A percentile compares a stretch with the other conserved stretches of the same genome.
phyloP scores from a whole-genome alignment of 2,113 vertebrate genomes.

The Vicugna pacos region DNA sequence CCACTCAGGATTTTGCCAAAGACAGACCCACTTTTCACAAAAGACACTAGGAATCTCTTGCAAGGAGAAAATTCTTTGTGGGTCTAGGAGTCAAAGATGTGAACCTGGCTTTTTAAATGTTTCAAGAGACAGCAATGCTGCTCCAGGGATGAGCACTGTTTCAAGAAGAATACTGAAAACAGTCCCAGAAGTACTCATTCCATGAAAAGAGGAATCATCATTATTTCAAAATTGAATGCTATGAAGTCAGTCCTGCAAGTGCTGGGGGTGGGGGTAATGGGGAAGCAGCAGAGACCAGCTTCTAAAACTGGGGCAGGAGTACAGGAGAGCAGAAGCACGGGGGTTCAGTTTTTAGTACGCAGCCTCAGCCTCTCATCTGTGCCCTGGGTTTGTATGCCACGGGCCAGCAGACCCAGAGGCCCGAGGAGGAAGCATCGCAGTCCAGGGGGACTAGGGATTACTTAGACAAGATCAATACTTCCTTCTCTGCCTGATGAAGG shows the following conservation, averaged over 20 bases:
- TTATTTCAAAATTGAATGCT: neutral
- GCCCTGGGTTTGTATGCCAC: neutral
- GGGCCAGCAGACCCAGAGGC: neutral
- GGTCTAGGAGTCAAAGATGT: neutral
- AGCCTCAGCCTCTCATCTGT: neutral
- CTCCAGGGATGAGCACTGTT: neutral
- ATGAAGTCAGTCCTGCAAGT: neutral
- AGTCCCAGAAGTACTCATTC: neutral
- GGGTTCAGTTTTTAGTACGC: neutral
- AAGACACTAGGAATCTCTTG: neutral
- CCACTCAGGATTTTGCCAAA: neutral
- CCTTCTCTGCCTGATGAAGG: neutral
- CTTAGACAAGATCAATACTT: neutral
- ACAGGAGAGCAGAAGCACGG: fast-evolving
- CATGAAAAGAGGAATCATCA: neutral
- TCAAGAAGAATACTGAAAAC: neutral
- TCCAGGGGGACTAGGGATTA: neutral
- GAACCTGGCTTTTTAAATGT: neutral
- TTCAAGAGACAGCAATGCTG: neutral
- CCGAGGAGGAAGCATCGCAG: neutral
- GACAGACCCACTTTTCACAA: neutral
- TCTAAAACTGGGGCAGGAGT: neutral
- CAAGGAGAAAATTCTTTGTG: neutral
- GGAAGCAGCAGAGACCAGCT: neutral
- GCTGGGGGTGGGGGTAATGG: fast-evolving